Evolutionary conservation across 2,797 vertebrate species (phyloP).

Genomic region (Hydrocynus forskahlii): DNA sequence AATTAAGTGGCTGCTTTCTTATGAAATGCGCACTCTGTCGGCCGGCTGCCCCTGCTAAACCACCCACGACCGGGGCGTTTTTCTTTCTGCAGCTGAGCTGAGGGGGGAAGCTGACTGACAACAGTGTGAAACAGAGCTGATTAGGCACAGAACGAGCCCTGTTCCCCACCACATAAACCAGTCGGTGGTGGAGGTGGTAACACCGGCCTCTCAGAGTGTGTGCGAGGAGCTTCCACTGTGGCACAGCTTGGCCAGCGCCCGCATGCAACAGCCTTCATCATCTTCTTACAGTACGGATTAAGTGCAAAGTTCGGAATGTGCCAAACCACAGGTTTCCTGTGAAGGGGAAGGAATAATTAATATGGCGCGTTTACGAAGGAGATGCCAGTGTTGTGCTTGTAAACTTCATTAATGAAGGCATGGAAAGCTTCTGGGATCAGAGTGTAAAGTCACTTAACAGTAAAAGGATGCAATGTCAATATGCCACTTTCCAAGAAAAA

Average conservation of each 20-base stretch:
- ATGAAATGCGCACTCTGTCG: conserved; percentile 83
- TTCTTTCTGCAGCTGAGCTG: conserved; percentile 75
- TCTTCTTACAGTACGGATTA: conserved; percentile 46
- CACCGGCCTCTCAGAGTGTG: conserved; percentile 14
- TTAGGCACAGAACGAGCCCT: conserved; percentile 79
- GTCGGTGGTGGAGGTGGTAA: conserved; percentile 48
- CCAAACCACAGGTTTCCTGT: conserved; percentile 40
- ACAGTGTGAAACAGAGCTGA: conserved; percentile 80
- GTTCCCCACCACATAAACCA: conserved; percentile 70
- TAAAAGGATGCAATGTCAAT: background rate
- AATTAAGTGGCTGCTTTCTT: conserved; percentile 84
- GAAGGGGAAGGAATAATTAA: conserved; percentile 15
- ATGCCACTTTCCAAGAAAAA: background rate
- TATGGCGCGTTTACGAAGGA: conserved; percentile 32
- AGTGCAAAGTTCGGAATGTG: conserved; percentile 19
- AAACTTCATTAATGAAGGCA: conserved; percentile 52
- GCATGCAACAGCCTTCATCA: background rate
- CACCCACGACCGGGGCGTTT: conserved; percentile 79
- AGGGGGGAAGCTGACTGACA: conserved; percentile 71
- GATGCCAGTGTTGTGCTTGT: background rate
- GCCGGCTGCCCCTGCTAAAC: conserved; percentile 81
- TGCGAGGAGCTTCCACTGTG: conserved; percentile 4
- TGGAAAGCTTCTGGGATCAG: conserved; percentile 45
- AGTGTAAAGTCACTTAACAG: background rate
- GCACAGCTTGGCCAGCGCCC: conserved; percentile 1